Evolutionary conservation across 92 coral and sea anemone species (phyloP).

Genomic region (Heteractis magnifica): DNA sequence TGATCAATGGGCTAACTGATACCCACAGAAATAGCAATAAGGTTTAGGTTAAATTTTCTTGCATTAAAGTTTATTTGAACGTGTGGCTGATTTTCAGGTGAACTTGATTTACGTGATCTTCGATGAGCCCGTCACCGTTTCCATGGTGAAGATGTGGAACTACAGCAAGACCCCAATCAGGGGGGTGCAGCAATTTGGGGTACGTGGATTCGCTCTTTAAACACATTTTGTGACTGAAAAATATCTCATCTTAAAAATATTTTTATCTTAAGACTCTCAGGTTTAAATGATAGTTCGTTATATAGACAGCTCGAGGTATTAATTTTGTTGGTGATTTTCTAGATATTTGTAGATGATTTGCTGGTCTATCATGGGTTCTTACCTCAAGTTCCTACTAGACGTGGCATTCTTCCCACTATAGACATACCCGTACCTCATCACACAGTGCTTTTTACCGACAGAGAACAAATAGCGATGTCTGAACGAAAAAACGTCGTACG

Average conservation of each 20-base stretch:
- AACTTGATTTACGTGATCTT: slow-evolving; percentile 83
- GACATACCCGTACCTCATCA: slow-evolving; percentile 93
- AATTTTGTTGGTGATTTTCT: not conserved
- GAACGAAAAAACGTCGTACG: slow-evolving; percentile 67
- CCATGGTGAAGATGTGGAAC: slow-evolving; percentile 98
- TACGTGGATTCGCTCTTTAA: slow-evolving; percentile 27
- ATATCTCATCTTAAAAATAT: no score
- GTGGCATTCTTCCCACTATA: slow-evolving; percentile 89
- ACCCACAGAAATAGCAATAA: not conserved
- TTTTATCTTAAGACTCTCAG: no score
- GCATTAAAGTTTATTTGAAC: not conserved
- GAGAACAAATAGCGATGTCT: slow-evolving; percentile 66
- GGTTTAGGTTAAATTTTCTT: not conserved
- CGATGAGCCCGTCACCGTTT: slow-evolving; percentile 91
- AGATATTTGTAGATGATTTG: slow-evolving; percentile 94
- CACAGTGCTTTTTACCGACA: slow-evolving; percentile 87
- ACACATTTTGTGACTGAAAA: no score
- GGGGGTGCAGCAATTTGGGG: slow-evolving; percentile 96
- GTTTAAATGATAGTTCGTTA: not conserved
- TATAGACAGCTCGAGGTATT: not conserved
- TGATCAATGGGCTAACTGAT: not conserved
- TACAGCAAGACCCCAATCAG: slow-evolving; percentile 97
- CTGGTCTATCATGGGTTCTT: slow-evolving; percentile 88
- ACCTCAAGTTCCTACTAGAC: slow-evolving; percentile 91
- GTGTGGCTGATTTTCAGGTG: slow-evolving; percentile 37